Conservation (phyloP, 2,113 vertebrate genomes). For the Semicossyphus pulcher region DNA sequence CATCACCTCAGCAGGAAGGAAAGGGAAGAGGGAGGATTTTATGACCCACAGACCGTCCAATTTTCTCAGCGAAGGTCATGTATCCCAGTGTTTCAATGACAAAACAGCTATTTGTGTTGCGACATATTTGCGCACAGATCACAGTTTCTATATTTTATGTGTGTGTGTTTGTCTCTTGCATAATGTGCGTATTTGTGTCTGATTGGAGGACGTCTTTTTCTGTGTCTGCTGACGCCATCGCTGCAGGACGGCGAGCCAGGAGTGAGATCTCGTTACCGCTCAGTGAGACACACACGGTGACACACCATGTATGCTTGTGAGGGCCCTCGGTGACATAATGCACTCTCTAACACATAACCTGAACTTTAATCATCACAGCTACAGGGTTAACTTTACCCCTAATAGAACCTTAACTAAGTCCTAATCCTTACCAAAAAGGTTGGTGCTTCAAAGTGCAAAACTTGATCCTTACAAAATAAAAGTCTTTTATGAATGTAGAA, state of each 20-base stretch:
- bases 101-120: not conserved
- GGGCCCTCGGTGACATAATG: not conserved
- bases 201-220: conserved; percentile 42
- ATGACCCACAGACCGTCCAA: too few relatives aligned
- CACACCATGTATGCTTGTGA: too few relatives aligned
- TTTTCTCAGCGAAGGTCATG: too few relatives aligned
- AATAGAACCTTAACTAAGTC: too few relatives aligned
- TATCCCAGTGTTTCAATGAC: not conserved
- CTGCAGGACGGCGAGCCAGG: conserved; percentile 37
- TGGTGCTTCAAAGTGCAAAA: too few relatives aligned
- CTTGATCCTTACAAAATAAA: too few relatives aligned
- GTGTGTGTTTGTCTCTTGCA: not conserved
- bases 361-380: not conserved
- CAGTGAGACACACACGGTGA: conserved; percentile 21
- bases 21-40: too few relatives aligned
- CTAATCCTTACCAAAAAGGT: too few relatives aligned
- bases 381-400: not conserved
- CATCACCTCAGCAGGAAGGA: too few relatives aligned
- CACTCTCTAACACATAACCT: not conserved
- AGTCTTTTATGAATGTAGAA: too few relatives aligned
- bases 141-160: not conserved
- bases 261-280: conserved; percentile 48
- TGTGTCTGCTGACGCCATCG: conserved; percentile 50
- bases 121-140: too few relatives aligned
- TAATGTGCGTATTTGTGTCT: conserved; percentile 19